Evolutionary conservation across 2,113 vertebrate genomes (phyloP).

Genomic region (Macaca nemestrina): DNA sequence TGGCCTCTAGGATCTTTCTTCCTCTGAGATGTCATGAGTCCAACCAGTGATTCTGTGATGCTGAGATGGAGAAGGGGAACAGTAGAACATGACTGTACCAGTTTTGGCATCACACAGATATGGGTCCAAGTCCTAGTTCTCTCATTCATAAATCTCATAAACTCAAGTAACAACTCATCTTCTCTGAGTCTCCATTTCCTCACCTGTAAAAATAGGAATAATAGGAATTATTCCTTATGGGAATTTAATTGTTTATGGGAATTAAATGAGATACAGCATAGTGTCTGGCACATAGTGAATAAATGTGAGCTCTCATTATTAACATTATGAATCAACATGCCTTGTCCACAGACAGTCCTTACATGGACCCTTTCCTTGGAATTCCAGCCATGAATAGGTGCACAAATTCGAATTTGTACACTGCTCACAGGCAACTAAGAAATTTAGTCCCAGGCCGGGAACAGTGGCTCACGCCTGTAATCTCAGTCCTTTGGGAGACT

Average conservation of each 20-base stretch:
- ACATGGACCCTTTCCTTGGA: not conserved
- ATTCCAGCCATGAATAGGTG: not conserved
- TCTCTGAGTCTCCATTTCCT: not conserved
- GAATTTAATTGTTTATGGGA: not conserved
- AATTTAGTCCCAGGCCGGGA: not conserved
- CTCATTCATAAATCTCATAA: not conserved
- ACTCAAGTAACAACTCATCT: not conserved
- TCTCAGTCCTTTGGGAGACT: too few relatives aligned
- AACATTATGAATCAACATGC: not conserved
- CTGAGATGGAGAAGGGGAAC: not conserved
- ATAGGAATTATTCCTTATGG: not conserved
- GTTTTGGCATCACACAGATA: not conserved
- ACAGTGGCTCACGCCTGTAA: too few relatives aligned
- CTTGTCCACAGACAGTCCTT: not conserved
- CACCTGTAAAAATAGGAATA: not conserved
- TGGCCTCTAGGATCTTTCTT: not conserved
- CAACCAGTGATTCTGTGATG: not conserved
- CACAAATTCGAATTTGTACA: not conserved
- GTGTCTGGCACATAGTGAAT: too few relatives aligned
- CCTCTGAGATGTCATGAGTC: not conserved
- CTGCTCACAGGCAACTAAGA: not conserved
- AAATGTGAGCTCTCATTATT: not conserved
- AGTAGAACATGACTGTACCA: accelerated
- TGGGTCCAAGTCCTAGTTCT: not conserved
- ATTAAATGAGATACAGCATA: not conserved